These are phyloP conservation scores for Hirundichthys speculiger DNA, from an alignment of 2,113 vertebrate genomes.

Conservation along the genomic window DNA sequence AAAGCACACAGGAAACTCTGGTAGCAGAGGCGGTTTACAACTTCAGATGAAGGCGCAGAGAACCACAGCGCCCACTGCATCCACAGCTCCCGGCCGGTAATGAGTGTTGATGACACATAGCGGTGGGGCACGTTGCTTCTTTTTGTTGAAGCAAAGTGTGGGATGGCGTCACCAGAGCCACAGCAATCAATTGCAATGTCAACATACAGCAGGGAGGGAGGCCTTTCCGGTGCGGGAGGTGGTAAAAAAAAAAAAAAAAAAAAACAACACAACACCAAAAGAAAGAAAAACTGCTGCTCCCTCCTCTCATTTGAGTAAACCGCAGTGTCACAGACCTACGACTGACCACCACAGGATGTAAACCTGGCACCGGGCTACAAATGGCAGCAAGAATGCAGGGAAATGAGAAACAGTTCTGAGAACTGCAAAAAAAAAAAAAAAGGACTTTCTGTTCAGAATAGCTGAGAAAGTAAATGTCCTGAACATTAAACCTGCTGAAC, in stretches of 20 bases:
- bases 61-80: constrained; percentile 9
- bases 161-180: constrained; percentile 53
- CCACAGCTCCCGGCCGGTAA: constrained; percentile 17
- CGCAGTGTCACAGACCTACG: constrained; percentile 23
- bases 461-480: constrained; percentile 2
- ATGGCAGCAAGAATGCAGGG: neutral
- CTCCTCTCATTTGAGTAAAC: constrained; percentile 28
- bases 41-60: constrained; percentile 2
- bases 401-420: too few species aligned
- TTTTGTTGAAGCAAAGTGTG: constrained; percentile 47
- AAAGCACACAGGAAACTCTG: constrained; percentile 28
- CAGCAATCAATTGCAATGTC: constrained; percentile 67
- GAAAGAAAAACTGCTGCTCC: constrained; percentile 17
- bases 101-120: constrained; percentile 39
- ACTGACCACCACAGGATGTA: neutral
- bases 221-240: constrained; percentile 50
- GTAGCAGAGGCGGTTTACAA: constrained; percentile 22
- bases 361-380: constrained; percentile 13
- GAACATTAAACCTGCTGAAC: constrained; percentile 26
- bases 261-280: too few species aligned
- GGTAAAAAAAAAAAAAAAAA: neutral
- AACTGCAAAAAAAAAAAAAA: too few species aligned
- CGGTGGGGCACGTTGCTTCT: constrained; percentile 14
- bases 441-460: neutral
- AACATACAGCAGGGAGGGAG: constrained; percentile 54